Base-by-base conservation (phyloP, 2,113 vertebrate species). In the Scalopus aquaticus region DNA sequence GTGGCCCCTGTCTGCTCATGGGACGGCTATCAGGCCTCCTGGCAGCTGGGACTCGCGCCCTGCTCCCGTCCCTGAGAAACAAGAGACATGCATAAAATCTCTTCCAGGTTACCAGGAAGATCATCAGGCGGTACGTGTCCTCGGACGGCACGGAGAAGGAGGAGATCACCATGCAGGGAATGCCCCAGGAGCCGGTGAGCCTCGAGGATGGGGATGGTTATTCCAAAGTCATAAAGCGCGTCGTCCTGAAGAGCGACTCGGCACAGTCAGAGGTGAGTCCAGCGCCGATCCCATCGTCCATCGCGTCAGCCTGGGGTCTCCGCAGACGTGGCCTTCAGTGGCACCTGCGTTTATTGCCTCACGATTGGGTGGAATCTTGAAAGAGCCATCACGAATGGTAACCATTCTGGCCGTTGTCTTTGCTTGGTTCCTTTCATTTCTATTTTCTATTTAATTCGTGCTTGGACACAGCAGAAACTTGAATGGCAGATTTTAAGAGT, bases 221-320 rank as follows among this genome's bases (percentile, higher is more conserved):
- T 85, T 99, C 99, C 95, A 99, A 98, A 97, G 99, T 99, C 77
- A 86, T 99, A 65, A 99, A 99, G 96, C 99, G 99, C 3, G 99
- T 99, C 0, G 98, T 99, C 77, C 97, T 99, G n/a, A 99, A 97
- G 96, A 99, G 99, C 22, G 98, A 96, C 49, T 99, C 98, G 6
- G 98, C 99, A 19, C 99, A 99, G 92, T 98, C 94, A 15, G 99
- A 99, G 99, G 99, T 99, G 78, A 98, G 97, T 22, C 26, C 65
- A 28, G 17, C 62, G 6, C 65, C 8, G 15, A 51, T 51, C 49
- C 49, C 12, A 11, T 49, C 7, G 9, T 11, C 46, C 46, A 9
- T 49, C 46, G 7, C 12, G 12, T 11, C 7, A 11, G 7, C 6
- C 46, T 17, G 49, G 16, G 49, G 49, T 15, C 49, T 15, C 49